Conservation (phyloP, 2,888 invertebrate species). For the Elmis aenea region DNA sequence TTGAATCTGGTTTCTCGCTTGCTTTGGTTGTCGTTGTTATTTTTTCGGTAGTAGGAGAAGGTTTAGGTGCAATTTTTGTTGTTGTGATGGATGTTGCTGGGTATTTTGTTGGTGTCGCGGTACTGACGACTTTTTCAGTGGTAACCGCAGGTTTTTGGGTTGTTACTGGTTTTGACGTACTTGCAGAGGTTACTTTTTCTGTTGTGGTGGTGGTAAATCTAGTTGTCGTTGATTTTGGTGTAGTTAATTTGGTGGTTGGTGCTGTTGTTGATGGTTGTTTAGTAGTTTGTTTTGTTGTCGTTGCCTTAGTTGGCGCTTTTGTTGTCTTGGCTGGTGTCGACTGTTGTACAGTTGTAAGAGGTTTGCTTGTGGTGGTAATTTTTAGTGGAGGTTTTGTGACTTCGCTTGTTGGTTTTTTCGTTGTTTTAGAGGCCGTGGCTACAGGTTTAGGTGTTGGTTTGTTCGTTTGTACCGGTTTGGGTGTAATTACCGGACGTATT, state of each 20-base stretch:
- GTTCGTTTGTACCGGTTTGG: constrained; percentile 18
- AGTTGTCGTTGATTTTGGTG: constrained; percentile 27
- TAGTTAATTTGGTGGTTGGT: constrained; percentile 21
- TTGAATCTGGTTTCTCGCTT: constrained; percentile 25
- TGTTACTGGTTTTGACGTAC: too few species aligned
- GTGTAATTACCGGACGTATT: constrained; percentile 15
- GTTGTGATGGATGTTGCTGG: constrained; percentile 20
- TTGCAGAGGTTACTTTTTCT: constrained; percentile 8
- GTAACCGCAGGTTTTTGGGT: constrained; percentile 4
- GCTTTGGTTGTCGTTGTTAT: constrained; percentile 26
- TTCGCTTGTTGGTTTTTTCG: constrained; percentile 41
- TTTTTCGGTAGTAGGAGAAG: constrained; percentile 26
- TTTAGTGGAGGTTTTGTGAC: constrained; percentile 31
- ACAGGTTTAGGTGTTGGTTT: constrained; percentile 23
- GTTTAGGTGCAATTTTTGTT: constrained; percentile 25
- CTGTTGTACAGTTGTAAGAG: constrained; percentile 44
- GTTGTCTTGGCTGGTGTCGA: constrained; percentile 26
- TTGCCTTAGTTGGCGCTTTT: constrained; percentile 34
- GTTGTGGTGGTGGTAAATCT: constrained; percentile 11
- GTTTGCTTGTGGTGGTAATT: constrained; percentile 36
- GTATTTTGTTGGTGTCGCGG: too few species aligned
- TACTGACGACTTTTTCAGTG: too few species aligned
- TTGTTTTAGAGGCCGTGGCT: constrained; percentile 17
- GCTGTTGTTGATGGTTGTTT: constrained; percentile 24
- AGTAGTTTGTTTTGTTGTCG: constrained; percentile 28